Evolutionary conservation across 2,797 vertebrate species (phyloP).

Genomic region (Pachyuromys duprasi): DNA sequence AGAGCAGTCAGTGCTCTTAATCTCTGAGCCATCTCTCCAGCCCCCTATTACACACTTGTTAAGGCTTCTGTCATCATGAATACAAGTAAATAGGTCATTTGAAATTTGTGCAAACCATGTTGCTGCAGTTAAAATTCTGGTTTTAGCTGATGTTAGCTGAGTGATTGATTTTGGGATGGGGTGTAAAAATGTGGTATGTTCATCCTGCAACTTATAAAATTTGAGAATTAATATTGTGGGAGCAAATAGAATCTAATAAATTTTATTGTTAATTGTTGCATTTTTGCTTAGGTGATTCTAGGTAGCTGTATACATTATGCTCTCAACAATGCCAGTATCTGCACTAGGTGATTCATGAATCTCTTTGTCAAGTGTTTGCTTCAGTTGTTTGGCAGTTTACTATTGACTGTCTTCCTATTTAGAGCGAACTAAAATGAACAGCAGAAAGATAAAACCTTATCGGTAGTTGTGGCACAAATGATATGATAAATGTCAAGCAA

Average conservation of each 20-base stretch:
- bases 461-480: conserved; percentile 40
- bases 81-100: conserved; percentile 70
- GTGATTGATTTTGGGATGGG: conserved; percentile 31
- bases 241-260: conserved; percentile 41
- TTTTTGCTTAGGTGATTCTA: conserved; percentile 59
- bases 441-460: conserved; percentile 35
- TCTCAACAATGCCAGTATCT: conserved; percentile 24
- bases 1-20: no score
- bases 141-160: conserved; percentile 11
- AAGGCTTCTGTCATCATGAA: conserved; percentile 54
- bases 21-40: no score
- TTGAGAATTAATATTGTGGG: conserved; percentile 48
- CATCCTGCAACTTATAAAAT: conserved; percentile 21
- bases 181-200: conserved; percentile 42
- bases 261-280: conserved; percentile 41
- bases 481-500: conserved; percentile 62
- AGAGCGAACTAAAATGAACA: conserved; percentile 57
- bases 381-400: conserved; percentile 55
- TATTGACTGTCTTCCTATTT: not conserved
- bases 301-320: conserved; percentile 33
- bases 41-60: conserved; percentile 3
- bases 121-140: conserved; percentile 26
- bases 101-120: conserved; percentile 36
- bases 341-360: conserved; percentile 49
- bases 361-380: conserved; percentile 36